A percentile compares a stretch with the other conserved stretches of the same genome.
These are phyloP conservation scores for Tinamus guttatus DNA, from an alignment of 2,113 vertebrate genomes.

Conservation along the genomic window DNA sequence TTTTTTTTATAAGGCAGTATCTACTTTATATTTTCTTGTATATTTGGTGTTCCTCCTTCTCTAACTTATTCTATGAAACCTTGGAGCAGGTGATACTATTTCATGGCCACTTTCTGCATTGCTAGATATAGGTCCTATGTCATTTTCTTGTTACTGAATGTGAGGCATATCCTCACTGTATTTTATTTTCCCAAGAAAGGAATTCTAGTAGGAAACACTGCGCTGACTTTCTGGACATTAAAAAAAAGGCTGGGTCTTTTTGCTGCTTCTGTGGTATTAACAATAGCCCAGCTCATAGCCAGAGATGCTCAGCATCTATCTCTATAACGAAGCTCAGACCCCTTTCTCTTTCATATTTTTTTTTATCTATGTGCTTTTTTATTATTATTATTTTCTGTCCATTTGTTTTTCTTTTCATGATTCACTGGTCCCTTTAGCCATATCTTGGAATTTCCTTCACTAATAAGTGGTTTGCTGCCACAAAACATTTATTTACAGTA, in stretches of 20 bases:
- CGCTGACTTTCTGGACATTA: neutral
- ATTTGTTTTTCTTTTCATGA: neutral
- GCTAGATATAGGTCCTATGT: neutral
- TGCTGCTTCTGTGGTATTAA: neutral
- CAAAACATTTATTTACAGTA: neutral
- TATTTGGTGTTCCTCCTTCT: neutral
- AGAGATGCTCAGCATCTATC: neutral
- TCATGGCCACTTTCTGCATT: neutral
- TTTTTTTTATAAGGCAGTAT: neutral
- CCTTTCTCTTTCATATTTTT: neutral
- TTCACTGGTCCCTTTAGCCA: neutral
- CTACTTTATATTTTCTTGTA: neutral
- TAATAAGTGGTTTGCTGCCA: neutral
- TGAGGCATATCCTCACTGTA: neutral
- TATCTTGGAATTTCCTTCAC: neutral
- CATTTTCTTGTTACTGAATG: neutral
- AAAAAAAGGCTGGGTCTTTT: neutral
- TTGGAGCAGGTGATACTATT: no score
- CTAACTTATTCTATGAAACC: neutral
- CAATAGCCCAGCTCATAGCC: neutral
- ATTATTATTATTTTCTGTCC: no score
- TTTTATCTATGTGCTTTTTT: neutral
- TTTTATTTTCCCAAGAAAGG: neutral
- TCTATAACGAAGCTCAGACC: neutral
- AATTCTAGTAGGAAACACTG: neutral